phyloP scores from a whole-genome alignment of 2,797 vertebrate genomes.

The Arnoldichthys spilopterus region DNA sequence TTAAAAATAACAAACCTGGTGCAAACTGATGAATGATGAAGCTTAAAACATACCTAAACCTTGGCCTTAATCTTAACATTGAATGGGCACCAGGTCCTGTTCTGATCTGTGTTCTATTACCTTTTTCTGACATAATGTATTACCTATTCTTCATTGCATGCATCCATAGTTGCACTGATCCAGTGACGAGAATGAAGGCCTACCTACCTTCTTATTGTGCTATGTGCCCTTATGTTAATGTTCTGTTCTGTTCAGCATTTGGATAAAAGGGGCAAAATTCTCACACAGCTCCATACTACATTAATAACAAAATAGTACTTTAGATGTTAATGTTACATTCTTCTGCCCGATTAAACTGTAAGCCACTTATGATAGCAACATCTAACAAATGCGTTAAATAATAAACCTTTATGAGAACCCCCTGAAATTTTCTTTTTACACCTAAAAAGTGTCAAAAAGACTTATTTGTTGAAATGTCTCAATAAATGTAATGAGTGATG shows the following conservation, averaged over 20 bases:
- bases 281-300: too few relatives aligned
- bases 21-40: too few relatives aligned
- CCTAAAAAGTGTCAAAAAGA: too few relatives aligned
- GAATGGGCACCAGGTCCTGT: not conserved
- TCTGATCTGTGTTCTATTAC: conserved; percentile 2
- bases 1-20: too few relatives aligned
- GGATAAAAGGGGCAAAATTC: not conserved
- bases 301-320: not conserved
- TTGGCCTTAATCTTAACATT: not conserved
- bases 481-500: too few relatives aligned
- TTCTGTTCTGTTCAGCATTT: not conserved
- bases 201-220: not conserved
- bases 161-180: not conserved
- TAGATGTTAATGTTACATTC: too few relatives aligned
- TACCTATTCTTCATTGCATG: not conserved
- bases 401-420: too few relatives aligned
- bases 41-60: not conserved
- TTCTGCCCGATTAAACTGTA: too few relatives aligned
- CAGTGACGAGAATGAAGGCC: not conserved
- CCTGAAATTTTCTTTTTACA: too few relatives aligned
- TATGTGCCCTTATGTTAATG: not conserved
- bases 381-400: too few relatives aligned
- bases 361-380: too few relatives aligned
- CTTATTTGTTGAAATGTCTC: too few relatives aligned
- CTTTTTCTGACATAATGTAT: not conserved